phyloP scores from a whole-genome alignment of 2,888 invertebrate genomes.

The Gymnocheta viridis region DNA sequence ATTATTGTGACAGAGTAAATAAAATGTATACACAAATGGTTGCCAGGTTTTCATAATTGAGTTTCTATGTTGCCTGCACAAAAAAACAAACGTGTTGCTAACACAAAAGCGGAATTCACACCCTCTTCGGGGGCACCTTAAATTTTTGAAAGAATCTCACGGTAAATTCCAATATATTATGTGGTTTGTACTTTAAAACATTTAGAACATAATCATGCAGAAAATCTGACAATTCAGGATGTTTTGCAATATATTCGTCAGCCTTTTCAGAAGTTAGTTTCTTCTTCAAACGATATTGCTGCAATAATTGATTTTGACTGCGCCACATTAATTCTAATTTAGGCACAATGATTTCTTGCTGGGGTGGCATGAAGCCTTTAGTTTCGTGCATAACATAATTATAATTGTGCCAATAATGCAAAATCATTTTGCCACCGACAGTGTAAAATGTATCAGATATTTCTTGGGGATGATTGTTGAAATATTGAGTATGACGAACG shows the following conservation, averaged over 20 bases:
- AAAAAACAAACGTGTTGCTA: slow-evolving; percentile 12
- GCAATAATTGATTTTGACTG: slow-evolving; percentile 70
- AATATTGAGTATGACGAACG: slow-evolving; percentile 76
- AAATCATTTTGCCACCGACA: slow-evolving; percentile 74
- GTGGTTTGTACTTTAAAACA: slow-evolving; percentile 77
- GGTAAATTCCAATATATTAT: slow-evolving; percentile 76
- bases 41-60: slow-evolving; percentile 18
- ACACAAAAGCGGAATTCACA: not conserved
- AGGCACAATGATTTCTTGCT: slow-evolving; percentile 72
- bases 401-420: slow-evolving; percentile 78
- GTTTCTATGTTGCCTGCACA: not conserved
- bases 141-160: slow-evolving; percentile 77
- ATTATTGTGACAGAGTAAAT: slow-evolving; percentile 71
- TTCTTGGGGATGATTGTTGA: slow-evolving; percentile 76
- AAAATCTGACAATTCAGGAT: slow-evolving; percentile 76
- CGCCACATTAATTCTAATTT: slow-evolving; percentile 77
- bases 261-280: slow-evolving; percentile 76
- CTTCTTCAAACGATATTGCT: slow-evolving; percentile 72
- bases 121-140: slow-evolving; percentile 60
- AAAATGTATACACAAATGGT: slow-evolving; percentile 43
- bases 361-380: slow-evolving; percentile 69
- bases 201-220: slow-evolving; percentile 77
- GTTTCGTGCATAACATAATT: slow-evolving; percentile 77
- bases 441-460: slow-evolving; percentile 77
- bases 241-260: slow-evolving; percentile 72